Evolutionary conservation across 2,113 vertebrate species (phyloP).

Genomic region (Sisor rabdophorus): DNA sequence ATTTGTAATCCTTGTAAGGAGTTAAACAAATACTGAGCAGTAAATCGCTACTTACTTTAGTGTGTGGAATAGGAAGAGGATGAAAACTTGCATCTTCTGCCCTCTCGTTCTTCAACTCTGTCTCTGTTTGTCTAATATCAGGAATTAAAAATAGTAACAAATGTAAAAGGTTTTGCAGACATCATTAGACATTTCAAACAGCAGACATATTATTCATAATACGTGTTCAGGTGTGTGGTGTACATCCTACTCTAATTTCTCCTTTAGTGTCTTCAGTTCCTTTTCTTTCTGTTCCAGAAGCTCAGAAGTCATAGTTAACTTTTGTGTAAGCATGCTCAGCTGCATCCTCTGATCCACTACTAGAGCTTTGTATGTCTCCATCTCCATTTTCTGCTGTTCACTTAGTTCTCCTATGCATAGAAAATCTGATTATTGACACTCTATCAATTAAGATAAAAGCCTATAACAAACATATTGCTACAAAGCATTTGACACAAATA

Average conservation of each 20-base stretch:
- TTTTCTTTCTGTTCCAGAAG: constrained; percentile 64
- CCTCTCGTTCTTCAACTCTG: constrained; percentile 22
- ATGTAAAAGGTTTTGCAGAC: not conserved
- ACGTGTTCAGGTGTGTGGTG: not conserved
- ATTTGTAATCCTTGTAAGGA: too few species aligned
- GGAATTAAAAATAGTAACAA: not conserved
- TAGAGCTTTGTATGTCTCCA: constrained; percentile 64
- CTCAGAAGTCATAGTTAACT: constrained; percentile 52
- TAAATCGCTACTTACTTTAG: constrained; percentile 13
- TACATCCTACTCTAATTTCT: constrained; percentile 63
- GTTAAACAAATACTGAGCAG: too few species aligned
- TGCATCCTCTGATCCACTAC: constrained; percentile 61
- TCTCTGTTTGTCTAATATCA: constrained; percentile 53
- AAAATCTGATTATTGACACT: not conserved
- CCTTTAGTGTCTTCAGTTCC: constrained; percentile 58
- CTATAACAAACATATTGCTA: not conserved
- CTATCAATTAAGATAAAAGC: not conserved
- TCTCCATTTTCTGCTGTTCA: constrained; percentile 72
- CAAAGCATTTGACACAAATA: not conserved
- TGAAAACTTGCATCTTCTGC: not conserved
- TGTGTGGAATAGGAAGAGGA: not conserved
- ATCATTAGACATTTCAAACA: too few species aligned
- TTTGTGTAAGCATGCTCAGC: constrained; percentile 60
- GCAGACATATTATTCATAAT: too few species aligned
- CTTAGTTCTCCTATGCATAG: constrained; percentile 67